A percentile compares a stretch with the other conserved stretches of the same genome.
Conservation (phyloP, 2,113 vertebrate genomes). For the Eleginops maclovinus region DNA sequence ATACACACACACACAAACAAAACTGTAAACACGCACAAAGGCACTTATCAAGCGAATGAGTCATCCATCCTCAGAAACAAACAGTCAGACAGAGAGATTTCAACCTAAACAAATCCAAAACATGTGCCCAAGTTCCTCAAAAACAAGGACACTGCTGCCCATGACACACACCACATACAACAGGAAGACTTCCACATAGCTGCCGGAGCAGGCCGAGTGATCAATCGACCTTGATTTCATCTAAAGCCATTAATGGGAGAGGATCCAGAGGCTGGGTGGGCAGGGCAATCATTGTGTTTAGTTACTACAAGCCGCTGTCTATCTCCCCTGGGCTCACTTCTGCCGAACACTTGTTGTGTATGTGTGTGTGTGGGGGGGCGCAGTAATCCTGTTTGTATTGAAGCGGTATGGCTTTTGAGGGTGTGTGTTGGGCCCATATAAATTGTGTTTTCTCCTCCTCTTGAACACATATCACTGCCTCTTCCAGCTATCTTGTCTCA, state of each 20-base stretch:
- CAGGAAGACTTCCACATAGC: conserved; percentile 7
- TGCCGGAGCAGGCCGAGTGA: conserved; percentile 31
- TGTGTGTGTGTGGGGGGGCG: background rate
- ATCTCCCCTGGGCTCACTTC: conserved; percentile 33
- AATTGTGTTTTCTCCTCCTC: background rate
- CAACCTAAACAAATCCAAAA: background rate
- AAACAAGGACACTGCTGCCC: background rate
- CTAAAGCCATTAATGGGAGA: conserved; percentile 60
- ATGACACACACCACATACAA: background rate
- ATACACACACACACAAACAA: conserved; percentile 21
- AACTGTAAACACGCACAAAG: conserved; percentile 24
- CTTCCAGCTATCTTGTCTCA: background rate
- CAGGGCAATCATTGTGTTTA: conserved; percentile 59
- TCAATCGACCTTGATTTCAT: conserved; percentile 60
- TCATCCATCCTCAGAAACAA: conserved; percentile 1
- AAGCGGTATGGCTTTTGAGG: conserved; percentile 17
- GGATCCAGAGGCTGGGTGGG: conserved; percentile 43
- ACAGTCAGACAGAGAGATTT: background rate
- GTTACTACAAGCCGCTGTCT: conserved; percentile 33
- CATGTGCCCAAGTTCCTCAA: background rate
- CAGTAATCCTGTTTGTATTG: conserved; percentile 32
- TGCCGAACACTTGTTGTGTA: background rate
- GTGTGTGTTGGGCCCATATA: background rate
- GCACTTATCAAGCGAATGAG: background rate
- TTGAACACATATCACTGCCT: background rate